phyloP scores from a whole-genome alignment of 2,113 vertebrate species.

The Rallus limicola region DNA sequence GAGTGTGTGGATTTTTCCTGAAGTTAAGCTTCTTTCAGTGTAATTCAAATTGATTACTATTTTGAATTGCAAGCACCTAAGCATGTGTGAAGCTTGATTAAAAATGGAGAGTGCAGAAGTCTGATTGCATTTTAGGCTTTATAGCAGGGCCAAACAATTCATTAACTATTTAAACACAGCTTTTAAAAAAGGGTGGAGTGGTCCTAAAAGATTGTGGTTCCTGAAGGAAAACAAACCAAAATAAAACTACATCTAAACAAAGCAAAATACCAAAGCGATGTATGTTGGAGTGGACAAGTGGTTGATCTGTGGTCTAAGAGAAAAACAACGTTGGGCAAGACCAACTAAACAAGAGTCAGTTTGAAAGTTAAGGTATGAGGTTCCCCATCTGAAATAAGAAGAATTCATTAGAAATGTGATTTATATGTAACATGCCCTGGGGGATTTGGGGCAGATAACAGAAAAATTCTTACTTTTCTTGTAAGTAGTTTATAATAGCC shows the following conservation, averaged over 20 bases:
- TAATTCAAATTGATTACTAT: background rate
- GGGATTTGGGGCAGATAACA: background rate
- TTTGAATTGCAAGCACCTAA: background rate
- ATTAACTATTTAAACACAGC: background rate
- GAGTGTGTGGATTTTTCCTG: background rate
- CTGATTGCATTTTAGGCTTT: background rate
- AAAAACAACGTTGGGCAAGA: background rate
- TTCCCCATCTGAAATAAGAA: background rate
- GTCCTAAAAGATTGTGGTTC: background rate
- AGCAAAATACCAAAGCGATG: background rate
- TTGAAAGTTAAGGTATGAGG: background rate
- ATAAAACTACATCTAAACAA: background rate
- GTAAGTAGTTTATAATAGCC: background rate
- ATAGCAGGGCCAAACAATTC: background rate
- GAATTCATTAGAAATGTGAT: background rate
- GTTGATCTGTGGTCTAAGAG: background rate
- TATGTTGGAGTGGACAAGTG: background rate
- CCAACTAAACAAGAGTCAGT: background rate
- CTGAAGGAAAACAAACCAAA: background rate
- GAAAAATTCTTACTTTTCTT: background rate
- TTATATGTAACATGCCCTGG: background rate
- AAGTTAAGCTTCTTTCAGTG: background rate
- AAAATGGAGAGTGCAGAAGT: background rate
- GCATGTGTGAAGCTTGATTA: background rate
- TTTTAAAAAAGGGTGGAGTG: background rate